These are phyloP conservation scores for Gila robusta DNA, from an alignment of 2,797 vertebrate genomes.

Conservation along the genomic window DNA sequence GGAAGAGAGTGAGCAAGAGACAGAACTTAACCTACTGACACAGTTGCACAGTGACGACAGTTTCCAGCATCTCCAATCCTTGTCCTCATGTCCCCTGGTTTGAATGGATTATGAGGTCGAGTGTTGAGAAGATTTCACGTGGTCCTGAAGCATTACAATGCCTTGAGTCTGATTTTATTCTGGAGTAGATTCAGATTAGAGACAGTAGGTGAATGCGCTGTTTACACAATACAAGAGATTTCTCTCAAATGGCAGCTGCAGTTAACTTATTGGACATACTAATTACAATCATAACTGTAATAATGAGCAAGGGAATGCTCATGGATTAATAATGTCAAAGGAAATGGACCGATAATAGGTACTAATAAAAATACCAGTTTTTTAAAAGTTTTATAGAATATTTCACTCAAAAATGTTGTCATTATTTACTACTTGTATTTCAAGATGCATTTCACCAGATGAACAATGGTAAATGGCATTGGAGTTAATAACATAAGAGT, in stretches of 20 bases:
- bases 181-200: conserved; percentile 36
- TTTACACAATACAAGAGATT: conserved; percentile 32
- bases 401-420: no score
- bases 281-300: not conserved
- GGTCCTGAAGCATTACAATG: conserved; percentile 17
- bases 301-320: not conserved
- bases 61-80: conserved; percentile 70
- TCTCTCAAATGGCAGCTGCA: not conserved
- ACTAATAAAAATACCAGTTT: not conserved
- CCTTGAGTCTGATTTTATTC: conserved; percentile 24
- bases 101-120: conserved; percentile 42
- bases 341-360: not conserved
- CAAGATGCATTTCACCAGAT: no score
- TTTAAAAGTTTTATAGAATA: no score
- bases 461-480: no score
- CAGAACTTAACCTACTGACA: conserved; percentile 76
- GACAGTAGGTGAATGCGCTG: conserved; percentile 20
- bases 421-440: no score
- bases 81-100: conserved; percentile 44
- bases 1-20: conserved; percentile 39
- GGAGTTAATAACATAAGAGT: no score
- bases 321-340: not conserved
- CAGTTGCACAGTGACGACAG: conserved; percentile 72
- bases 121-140: conserved; percentile 39
- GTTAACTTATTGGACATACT: not conserved